These are phyloP conservation scores for Drosophila kohkoa DNA, from an alignment of 1,140 invertebrate genomes.

Conservation along the genomic window DNA sequence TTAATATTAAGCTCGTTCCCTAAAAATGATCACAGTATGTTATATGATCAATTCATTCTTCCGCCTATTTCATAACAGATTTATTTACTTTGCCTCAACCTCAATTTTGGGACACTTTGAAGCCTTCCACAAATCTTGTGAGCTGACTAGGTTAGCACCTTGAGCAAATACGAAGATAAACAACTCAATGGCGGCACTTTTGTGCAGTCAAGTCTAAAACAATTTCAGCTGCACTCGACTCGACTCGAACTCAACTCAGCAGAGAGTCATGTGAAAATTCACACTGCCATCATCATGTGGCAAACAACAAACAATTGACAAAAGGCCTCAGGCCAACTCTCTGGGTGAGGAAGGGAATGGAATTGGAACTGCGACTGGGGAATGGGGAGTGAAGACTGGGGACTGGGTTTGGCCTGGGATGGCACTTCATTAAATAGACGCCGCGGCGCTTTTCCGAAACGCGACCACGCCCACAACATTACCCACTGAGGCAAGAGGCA, in stretches of 20 bases:
- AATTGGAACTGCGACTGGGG: conserved; percentile 11
- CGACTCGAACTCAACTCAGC: neutral
- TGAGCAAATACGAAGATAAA: conserved; percentile 34
- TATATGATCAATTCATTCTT: neutral
- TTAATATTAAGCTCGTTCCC: too few species aligned
- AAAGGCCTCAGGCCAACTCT: conserved; percentile 33
- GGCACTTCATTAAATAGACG: conserved; percentile 81
- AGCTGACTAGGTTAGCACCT: conserved; percentile 13
- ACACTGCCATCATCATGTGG: conserved; percentile 55
- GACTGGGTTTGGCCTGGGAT: conserved; percentile 47
- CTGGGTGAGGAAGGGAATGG: neutral
- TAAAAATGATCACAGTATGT: too few species aligned
- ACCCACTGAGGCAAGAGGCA: conserved; percentile 31
- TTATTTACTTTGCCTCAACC: conserved; percentile 15
- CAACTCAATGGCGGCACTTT: conserved; percentile 39
- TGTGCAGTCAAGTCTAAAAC: conserved; percentile 22
- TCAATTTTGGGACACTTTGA: conserved; percentile 15
- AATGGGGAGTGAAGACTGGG: neutral
- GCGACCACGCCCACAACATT: conserved; percentile 69
- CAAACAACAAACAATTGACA: conserved; percentile 40
- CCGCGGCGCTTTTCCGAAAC: conserved; percentile 69
- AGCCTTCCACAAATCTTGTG: conserved; percentile 20
- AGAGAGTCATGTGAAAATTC: conserved; percentile 72
- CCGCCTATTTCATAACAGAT: neutral
- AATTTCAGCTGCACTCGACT: conserved; percentile 15